Evolutionary conservation across 2,888 invertebrate species (phyloP), one percentile per base, ranked within the genome.

Genomic region (Actias luna): DNA sequence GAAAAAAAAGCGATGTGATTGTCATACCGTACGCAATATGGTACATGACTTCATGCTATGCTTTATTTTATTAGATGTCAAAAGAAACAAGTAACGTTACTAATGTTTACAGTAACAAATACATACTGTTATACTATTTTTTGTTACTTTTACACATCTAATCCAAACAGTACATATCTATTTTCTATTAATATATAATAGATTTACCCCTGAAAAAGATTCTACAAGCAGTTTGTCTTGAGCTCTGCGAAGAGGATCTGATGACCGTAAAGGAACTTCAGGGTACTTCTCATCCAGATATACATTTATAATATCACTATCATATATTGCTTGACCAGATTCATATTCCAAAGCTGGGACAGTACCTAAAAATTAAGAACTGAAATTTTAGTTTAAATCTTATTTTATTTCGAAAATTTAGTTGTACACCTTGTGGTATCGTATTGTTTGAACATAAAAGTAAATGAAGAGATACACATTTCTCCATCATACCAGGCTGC

Each of bases 261-360:
- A 88, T 0, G 96, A 93, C 72, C 95, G 94, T 27, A 98, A 88
- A 0, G 94, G 93, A 0, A 85, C 80, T 52, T 95, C 93, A 0
- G 95, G 94, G 82, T 96, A 96, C 74, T 95, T 95, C 74, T 97
- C 97, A 78, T 98, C 97, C 64, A 98, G 83, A 79, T 96, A 98
- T 69, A 96, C 96, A 69, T 95, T 94, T 65, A 97, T 94, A 36
- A 98, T 94, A 69, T 96, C 93, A 71, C 97, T 97, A 82, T 98
- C 98, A 77, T 95, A 96, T n/a, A 98, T 87, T 1, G 93, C 92
- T 65, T 95, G 94, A 35, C 95, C 96, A 68, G 93, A 92, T 73
- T 95, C 93, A 70, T 96, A 86, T 79, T 97, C 96, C 50, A 98
- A 78, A 1, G 96, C 95, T 10, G 98, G 98, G 31, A 97, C 96